These are phyloP conservation scores for Noctua janthina DNA, from an alignment of 2,888 invertebrate genomes.

Conservation along the genomic window DNA sequence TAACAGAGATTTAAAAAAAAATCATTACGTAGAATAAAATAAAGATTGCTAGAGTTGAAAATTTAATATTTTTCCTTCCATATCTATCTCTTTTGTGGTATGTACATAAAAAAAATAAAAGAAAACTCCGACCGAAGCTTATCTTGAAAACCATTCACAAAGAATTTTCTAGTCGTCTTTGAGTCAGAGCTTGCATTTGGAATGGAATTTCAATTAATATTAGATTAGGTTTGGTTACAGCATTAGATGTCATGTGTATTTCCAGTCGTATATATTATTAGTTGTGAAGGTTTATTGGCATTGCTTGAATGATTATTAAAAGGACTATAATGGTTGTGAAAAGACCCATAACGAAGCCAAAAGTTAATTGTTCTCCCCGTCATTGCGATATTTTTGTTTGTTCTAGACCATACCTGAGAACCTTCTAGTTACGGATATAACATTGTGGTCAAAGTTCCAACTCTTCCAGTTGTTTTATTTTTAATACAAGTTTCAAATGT, in stretches of 20 bases:
- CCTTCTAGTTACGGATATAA: too few relatives aligned
- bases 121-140: not conserved
- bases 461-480: too few relatives aligned
- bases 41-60: not conserved
- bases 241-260: slow-evolving; percentile 4
- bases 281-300: not conserved
- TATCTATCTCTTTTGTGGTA: not conserved
- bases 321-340: too few relatives aligned
- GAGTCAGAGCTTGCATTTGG: slow-evolving; percentile 3
- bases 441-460: too few relatives aligned
- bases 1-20: too few relatives aligned
- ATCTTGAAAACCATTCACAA: slow-evolving; percentile 13
- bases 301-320: not conserved
- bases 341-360: too few relatives aligned
- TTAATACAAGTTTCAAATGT: too few relatives aligned
- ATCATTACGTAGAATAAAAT: not conserved
- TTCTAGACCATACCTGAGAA: too few relatives aligned
- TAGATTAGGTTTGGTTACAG: slow-evolving; percentile 14
- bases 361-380: too few relatives aligned
- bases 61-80: not conserved
- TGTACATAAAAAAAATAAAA: slow-evolving; percentile 10
- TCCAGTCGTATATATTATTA: not conserved
- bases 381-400: too few relatives aligned
- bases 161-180: slow-evolving; percentile 1
- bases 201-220: slow-evolving; percentile 41